Percentiles rank a stretch among this genome's conserved stretches.
phyloP scores from a whole-genome alignment of 64 coral and sea anemone species.

The Pocillopora damicornis region DNA sequence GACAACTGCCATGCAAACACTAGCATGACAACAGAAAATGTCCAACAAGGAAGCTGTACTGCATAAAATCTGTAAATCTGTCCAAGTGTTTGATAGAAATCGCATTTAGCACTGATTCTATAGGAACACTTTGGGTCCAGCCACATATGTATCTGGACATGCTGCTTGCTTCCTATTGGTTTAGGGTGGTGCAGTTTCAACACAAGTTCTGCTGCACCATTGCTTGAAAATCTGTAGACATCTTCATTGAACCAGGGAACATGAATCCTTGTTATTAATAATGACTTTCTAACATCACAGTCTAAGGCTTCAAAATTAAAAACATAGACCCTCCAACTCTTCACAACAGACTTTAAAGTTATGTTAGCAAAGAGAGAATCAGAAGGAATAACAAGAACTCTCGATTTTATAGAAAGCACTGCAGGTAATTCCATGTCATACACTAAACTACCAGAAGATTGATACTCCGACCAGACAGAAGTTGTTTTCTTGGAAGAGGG shows the following conservation, averaged over 20 bases:
- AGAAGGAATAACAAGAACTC: constrained; percentile 41
- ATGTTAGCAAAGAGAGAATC: constrained; percentile 65
- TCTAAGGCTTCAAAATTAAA: constrained; percentile 49
- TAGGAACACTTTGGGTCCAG: constrained; percentile 78
- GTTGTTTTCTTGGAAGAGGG: constrained; percentile 28
- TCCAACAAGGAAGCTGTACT: constrained; percentile 73
- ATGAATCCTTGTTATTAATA: constrained; percentile 67
- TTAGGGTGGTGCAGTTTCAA: constrained; percentile 79
- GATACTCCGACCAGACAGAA: constrained; percentile 64
- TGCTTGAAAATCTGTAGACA: constrained; percentile 52
- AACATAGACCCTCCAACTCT: constrained; percentile 83
- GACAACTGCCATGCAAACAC: constrained; percentile 87
- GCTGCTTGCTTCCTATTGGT: constrained; percentile 50
- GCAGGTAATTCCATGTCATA: constrained; percentile 56
- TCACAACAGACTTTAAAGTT: constrained; percentile 58
- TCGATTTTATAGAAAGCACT: constrained; percentile 48
- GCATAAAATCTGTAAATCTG: constrained; percentile 80
- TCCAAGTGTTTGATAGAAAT: constrained; percentile 71
- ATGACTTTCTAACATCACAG: constrained; percentile 47
- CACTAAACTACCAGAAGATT: constrained; percentile 24
- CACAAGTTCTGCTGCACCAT: constrained; percentile 55
- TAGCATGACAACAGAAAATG: constrained; percentile 70
- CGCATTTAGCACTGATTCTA: constrained; percentile 53
- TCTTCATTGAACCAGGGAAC: constrained; percentile 96
- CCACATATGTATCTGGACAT: constrained; percentile 79